Percentiles rank a stretch among this genome's conserved stretches.
These are phyloP conservation scores for Rhopalosiphum maidis DNA, from an alignment of 1,140 invertebrate genomes.

Conservation along the genomic window DNA sequence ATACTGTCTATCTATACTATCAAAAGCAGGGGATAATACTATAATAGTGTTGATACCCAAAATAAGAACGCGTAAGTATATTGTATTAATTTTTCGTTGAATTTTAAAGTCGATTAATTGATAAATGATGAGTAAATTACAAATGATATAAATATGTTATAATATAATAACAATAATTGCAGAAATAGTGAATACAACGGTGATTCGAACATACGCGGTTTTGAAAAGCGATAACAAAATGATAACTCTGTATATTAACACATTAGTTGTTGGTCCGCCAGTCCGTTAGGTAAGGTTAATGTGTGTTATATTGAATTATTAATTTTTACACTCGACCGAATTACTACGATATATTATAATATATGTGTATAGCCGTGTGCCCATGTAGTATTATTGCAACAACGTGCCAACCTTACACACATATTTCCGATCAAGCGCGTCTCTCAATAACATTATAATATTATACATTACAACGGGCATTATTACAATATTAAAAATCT, in stretches of 20 bases:
- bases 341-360: too few species aligned
- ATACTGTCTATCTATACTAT: too few species aligned
- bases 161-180: not conserved
- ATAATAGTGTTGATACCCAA: not conserved
- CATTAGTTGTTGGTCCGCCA: not conserved
- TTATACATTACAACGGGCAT: not conserved
- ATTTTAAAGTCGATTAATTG: not conserved
- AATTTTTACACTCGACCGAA: too few species aligned
- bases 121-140: not conserved
- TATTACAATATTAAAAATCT: conserved; percentile 14
- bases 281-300: not conserved
- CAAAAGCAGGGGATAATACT: not conserved
- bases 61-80: not conserved
- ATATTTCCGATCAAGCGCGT: not conserved
- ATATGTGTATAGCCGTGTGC: too few species aligned
- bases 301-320: not conserved
- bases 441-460: not conserved
- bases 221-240: not conserved
- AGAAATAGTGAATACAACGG: not conserved
- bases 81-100: not conserved
- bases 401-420: not conserved
- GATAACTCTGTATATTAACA: not conserved
- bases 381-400: not conserved
- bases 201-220: not conserved
- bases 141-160: not conserved